Base-by-base conservation (phyloP, 2,113 vertebrate species). In the Hemicordylus capensis region DNA sequence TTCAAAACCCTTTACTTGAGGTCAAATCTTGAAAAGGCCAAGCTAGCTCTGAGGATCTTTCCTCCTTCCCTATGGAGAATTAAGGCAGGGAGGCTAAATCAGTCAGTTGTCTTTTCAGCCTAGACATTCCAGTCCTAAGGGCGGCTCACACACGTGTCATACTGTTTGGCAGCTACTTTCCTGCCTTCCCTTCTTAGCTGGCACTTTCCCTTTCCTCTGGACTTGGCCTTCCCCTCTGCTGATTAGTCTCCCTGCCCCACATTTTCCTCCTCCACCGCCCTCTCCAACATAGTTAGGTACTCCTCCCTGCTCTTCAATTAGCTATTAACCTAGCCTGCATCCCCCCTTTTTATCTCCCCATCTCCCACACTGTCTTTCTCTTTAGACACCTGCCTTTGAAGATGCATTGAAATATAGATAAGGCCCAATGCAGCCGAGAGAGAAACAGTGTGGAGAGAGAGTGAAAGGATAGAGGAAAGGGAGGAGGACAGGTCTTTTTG, bases 341-440 rank as follows among this genome's bases (percentile, higher is more conserved):
- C 10, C 80, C 59, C 85, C 89, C 77, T 84, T 64, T 59, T 87
- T 90, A 87, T 91, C 92, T 90, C 74, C 5, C 54, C 85, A 82
- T 82, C 91, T 81, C 74, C 1, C 0, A 51, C 85, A 83, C 90
- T 84, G 85, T 14, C 85, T 0, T 44, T 58, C 92, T 84, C 90
- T 10, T 89, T 85, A 88, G 91, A 82, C 85, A 26, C 90, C 84
- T 44, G 70, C 85, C 94, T 95, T 95, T 95, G 94, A 95, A 94
- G 94, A 92, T 85, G 91, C 91, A 28, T 89, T 94, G 92, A 94
- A 95, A 94, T 90, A 94, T 95, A 93, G 93, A 94, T 95, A 95
- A 94, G 94, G 91, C 87, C 70, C 86, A 91, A 87, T 56, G 83
- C 89, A 83, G 92, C 88, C 28, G 84, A 86, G 77, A 66, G 26